These are phyloP conservation scores for Archegozetes longisetosus DNA, from an alignment of 1,140 invertebrate genomes.

Conservation along the genomic window DNA sequence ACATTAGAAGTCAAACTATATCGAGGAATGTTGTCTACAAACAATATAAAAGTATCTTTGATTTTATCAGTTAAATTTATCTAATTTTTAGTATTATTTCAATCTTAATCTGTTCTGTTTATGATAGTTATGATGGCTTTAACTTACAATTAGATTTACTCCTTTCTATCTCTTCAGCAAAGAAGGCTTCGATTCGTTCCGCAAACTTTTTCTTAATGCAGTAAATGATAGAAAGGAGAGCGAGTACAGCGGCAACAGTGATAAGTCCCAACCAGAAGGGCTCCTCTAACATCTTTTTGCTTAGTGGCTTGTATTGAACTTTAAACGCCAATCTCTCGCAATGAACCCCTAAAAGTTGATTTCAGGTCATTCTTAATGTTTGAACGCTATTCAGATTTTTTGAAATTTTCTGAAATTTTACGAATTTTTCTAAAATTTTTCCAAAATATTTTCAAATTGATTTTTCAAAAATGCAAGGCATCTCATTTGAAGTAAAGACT, in stretches of 20 bases:
- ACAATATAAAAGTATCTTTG: not conserved
- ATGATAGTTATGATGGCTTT: not conserved
- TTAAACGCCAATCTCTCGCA: conserved; percentile 43
- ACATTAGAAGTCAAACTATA: conserved; percentile 6
- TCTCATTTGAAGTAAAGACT: too few relatives aligned
- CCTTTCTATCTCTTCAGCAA: conserved; percentile 56
- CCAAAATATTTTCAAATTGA: too few relatives aligned
- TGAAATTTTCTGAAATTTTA: too few relatives aligned
- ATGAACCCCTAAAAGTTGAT: conserved; percentile 30
- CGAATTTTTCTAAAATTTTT: too few relatives aligned
- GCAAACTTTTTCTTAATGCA: conserved; percentile 62
- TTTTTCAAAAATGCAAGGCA: too few relatives aligned
- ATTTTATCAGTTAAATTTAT: not conserved
- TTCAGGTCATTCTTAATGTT: too few relatives aligned
- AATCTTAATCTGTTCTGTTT: not conserved
- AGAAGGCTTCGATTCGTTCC: conserved; percentile 58
- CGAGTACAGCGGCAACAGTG: conserved; percentile 53
- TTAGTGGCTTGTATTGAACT: conserved; percentile 49
- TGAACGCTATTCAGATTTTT: conserved; percentile 1
- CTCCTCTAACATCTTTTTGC: conserved; percentile 57
- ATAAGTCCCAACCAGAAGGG: conserved; percentile 65
- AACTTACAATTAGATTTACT: conserved; percentile 23
- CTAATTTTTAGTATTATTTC: not conserved
- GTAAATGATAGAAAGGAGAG: conserved; percentile 53
- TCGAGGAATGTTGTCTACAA: not conserved